These are phyloP conservation scores for Apodemus speciosus DNA, from an alignment of 2,113 vertebrate species.

Conservation along the genomic window DNA sequence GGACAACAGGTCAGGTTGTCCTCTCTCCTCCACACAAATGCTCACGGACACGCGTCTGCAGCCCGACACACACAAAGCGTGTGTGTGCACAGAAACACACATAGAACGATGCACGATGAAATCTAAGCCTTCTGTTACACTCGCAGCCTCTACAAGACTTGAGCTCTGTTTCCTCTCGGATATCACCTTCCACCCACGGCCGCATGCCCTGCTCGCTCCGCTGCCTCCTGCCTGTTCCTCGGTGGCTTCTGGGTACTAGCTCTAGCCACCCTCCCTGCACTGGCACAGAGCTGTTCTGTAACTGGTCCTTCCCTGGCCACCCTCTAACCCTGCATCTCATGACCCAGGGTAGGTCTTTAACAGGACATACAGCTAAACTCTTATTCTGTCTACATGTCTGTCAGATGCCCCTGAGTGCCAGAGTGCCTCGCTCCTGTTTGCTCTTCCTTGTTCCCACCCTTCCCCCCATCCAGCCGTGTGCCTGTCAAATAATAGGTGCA, in stretches of 20 bases:
- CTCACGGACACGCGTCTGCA: neutral
- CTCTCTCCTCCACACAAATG: neutral
- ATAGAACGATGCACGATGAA: neutral
- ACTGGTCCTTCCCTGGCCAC: neutral
- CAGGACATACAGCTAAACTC: too few species aligned
- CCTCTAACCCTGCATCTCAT: rapidly evolving
- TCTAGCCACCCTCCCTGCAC: neutral
- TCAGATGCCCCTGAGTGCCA: neutral
- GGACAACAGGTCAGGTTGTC: neutral
- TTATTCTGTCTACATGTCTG: neutral
- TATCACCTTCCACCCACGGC: rapidly evolving
- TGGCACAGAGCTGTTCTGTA: neutral
- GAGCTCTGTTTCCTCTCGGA: too few species aligned
- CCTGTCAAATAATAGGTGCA: neutral
- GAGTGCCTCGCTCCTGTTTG: neutral
- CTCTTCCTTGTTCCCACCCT: neutral
- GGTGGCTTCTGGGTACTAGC: neutral
- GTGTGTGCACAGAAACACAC: neutral
- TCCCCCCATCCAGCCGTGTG: neutral
- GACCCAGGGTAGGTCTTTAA: neutral
- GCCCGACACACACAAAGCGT: neutral
- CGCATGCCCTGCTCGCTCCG: rapidly evolving
- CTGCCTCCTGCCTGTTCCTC: rapidly evolving
- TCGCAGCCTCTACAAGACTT: neutral
- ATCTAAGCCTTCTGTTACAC: neutral